Percentiles rank a stretch among this genome's conserved stretches.
Evolutionary conservation across 2,888 invertebrate species (phyloP).

Genomic region (Cacoxenus indagator): DNA sequence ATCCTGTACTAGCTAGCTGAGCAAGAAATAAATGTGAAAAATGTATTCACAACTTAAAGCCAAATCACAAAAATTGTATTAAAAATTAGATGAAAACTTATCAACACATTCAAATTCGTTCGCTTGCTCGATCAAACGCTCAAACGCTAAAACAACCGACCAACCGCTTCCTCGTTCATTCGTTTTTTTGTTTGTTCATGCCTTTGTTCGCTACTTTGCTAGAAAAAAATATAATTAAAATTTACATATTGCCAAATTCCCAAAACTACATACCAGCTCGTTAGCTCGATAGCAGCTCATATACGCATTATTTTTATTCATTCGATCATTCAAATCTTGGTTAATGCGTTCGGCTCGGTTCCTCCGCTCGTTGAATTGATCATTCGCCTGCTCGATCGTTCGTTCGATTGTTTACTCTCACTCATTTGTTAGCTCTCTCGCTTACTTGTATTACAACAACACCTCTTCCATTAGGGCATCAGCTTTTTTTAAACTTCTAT

Average conservation of each 20-base stretch:
- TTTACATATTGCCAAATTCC: neutral
- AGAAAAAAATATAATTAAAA: neutral
- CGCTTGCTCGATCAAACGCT: neutral
- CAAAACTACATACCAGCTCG: neutral
- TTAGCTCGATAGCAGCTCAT: too few relatives aligned
- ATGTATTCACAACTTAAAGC: neutral
- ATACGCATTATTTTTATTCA: too few relatives aligned
- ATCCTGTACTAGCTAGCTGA: too few relatives aligned
- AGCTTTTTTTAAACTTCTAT: too few relatives aligned
- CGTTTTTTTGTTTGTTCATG: neutral
- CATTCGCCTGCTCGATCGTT: constrained; percentile 16
- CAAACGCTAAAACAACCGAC: too few relatives aligned
- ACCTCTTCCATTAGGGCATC: neutral
- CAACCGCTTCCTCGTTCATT: neutral
- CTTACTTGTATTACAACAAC: neutral
- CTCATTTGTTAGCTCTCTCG: constrained; percentile 20
- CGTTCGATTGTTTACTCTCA: constrained; percentile 30
- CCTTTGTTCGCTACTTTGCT: neutral
- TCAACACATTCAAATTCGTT: neutral
- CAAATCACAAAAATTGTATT: neutral
- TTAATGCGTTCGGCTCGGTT: too few relatives aligned
- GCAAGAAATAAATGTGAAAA: too few relatives aligned
- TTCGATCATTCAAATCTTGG: too few relatives aligned
- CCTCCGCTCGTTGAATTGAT: too few relatives aligned
- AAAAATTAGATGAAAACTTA: neutral